Base-by-base conservation (phyloP, 2,797 vertebrate species). In the Coluber constrictor region DNA sequence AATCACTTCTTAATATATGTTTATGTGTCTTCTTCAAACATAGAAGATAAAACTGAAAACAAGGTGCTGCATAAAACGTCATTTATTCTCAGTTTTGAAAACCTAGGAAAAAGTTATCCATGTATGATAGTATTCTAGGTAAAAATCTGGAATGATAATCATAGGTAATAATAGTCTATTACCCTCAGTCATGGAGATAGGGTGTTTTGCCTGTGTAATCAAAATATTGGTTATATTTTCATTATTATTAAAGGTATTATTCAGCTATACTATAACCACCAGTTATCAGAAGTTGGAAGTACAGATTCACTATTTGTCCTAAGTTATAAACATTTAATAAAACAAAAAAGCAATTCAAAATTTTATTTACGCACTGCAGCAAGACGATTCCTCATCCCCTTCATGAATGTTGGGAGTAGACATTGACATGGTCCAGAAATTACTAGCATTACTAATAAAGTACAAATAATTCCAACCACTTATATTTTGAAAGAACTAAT, bases 21-120 rank as follows among this genome's bases (percentile, higher is more conserved):
- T 96, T 97, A 93, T 95, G 88, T 95, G 94, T 91, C 91, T 94
- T 94, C 88, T 96, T 95, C 94, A 94, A 96, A 94, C 89, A 95
- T 92, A 95, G 94, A 86, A 94, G 96, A 93, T 93, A 94, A 96
- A 63, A 95, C 88, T 96, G 93, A 95, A 97, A 96, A 96, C 88
- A 91, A 93, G 32, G 56, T 93, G 90, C 90, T 94, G 90, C 95
- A 94, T 91, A 95, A 96, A 92, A 95, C 88, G n/a, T 54, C 91
- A 94, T 90, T 93, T 95, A 60, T 86, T 83, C 66, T 95, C 88
- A 94, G 95, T 95, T 95, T 88, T 94, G 94, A 95, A 94, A 94
- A 92, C 23, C 18, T 15, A 90, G 12, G 94, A 95, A 93, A 56
- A 93, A 56, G 32, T 70, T 70, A 94, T 83, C 43, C 29, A n/a